Evolutionary conservation across 1,140 invertebrate species (phyloP).

Genomic region (Limonius californicus): DNA sequence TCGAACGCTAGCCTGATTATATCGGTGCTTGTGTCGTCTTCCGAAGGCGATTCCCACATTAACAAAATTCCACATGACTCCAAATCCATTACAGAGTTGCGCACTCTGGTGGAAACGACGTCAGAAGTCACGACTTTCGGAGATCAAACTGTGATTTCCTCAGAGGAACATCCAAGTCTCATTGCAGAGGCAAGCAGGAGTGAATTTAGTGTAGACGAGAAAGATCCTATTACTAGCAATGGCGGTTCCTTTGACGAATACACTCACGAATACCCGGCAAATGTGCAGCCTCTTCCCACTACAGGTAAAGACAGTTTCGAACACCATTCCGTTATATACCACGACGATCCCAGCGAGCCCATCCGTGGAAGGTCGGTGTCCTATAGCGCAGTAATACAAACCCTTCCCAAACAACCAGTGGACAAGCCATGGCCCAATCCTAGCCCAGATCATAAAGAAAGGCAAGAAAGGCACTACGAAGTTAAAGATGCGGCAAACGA

Average conservation of each 20-base stretch:
- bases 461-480: conserved; percentile 21
- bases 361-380: conserved; percentile 48
- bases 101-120: neutral
- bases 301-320: conserved; percentile 45
- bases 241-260: conserved; percentile 37
- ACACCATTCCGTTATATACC: conserved; percentile 52
- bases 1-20: conserved; percentile 36
- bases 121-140: neutral
- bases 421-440: conserved; percentile 19
- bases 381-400: conserved; percentile 51
- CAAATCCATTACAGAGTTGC: neutral
- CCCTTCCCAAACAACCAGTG: conserved; percentile 38
- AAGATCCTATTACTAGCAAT: conserved; percentile 47
- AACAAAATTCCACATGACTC: neutral
- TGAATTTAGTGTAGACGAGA: conserved; percentile 56
- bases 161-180: conserved; percentile 50
- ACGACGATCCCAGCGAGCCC: conserved; percentile 50
- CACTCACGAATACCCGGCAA: conserved; percentile 33
- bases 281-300: conserved; percentile 21
- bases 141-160: conserved; percentile 42
- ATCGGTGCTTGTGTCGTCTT: conserved; percentile 45
- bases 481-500: conserved; percentile 10
- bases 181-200: conserved; percentile 53
- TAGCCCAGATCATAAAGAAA: conserved; percentile 8
- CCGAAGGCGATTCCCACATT: conserved; percentile 29